Evolutionary conservation across 2,888 invertebrate genomes (phyloP).

Genomic region (Sesamia inferens): DNA sequence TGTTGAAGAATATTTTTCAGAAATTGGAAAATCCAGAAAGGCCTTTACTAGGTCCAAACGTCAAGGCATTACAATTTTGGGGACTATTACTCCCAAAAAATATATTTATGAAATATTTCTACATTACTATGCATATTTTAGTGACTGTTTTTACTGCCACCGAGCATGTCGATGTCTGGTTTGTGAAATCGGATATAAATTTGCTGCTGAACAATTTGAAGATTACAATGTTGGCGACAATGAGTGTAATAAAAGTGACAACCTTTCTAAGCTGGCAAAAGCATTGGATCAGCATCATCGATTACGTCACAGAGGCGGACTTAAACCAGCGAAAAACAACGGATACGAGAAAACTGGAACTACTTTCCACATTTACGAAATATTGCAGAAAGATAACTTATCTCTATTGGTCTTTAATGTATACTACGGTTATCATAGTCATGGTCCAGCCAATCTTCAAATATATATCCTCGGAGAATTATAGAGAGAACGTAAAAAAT

Average conservation of each 20-base stretch:
- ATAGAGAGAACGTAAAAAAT: conserved; percentile 75
- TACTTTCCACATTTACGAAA: conserved; percentile 73
- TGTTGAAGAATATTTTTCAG: conserved; percentile 70
- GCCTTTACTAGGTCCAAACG: conserved; percentile 83
- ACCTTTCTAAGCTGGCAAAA: conserved; percentile 80
- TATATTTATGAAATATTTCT: conserved; percentile 69
- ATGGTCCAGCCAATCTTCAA: conserved; percentile 78
- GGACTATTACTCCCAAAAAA: conserved; percentile 80
- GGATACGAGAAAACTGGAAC: conserved; percentile 64
- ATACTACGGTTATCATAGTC: conserved; percentile 78
- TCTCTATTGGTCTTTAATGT: conserved; percentile 81
- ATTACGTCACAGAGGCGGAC: conserved; percentile 80
- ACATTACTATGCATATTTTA: conserved; percentile 76
- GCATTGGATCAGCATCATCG: conserved; percentile 78
- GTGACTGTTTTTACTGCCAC: conserved; percentile 79
- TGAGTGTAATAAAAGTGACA: conserved; percentile 78
- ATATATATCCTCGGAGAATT: conserved; percentile 71
- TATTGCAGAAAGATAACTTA: conserved; percentile 83
- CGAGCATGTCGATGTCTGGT: conserved; percentile 83
- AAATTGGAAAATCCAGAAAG: conserved; percentile 79
- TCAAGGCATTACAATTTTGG: conserved; percentile 82
- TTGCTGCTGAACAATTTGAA: conserved; percentile 81
- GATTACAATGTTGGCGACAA: conserved; percentile 81
- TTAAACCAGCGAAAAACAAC: conserved; percentile 69
- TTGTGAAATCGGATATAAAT: conserved; percentile 78